A percentile compares a stretch with the other conserved stretches of the same genome.
phyloP scores from a whole-genome alignment of 2,113 vertebrate species.

The Okapia johnstoni region DNA sequence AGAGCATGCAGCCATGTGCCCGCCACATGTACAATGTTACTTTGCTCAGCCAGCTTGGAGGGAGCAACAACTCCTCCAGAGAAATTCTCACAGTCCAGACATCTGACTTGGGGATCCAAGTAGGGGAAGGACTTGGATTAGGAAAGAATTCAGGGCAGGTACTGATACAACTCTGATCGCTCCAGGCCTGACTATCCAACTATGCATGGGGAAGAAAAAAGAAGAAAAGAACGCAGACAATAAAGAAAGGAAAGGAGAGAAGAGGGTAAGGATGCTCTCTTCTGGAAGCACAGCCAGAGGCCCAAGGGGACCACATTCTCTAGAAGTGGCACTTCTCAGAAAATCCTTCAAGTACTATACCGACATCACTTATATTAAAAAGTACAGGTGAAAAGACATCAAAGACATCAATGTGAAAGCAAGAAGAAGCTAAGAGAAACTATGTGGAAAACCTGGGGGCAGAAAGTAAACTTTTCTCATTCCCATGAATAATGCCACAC shows the following conservation, averaged over 20 bases:
- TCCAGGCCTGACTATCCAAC: not conserved
- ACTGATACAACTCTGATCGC: not conserved
- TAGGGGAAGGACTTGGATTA: not conserved
- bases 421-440: not conserved
- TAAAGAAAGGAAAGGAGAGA: not conserved
- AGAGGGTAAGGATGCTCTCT: not conserved
- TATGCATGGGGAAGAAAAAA: not conserved
- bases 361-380: not conserved
- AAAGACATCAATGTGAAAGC: not conserved
- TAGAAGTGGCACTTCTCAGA: not conserved
- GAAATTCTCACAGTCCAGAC: not conserved
- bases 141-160: not conserved
- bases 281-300: not conserved
- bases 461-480: not conserved
- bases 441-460: not conserved
- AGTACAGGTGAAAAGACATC: not conserved
- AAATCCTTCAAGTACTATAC: not conserved
- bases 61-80: not conserved
- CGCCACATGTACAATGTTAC: slow-evolving; percentile 53
- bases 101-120: not conserved
- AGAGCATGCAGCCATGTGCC: slow-evolving; percentile 30
- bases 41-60: not conserved
- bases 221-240: not conserved
- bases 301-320: not conserved
- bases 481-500: not conserved